phyloP scores from a whole-genome alignment of 2,797 vertebrate genomes.

The Lagodon rhomboides region DNA sequence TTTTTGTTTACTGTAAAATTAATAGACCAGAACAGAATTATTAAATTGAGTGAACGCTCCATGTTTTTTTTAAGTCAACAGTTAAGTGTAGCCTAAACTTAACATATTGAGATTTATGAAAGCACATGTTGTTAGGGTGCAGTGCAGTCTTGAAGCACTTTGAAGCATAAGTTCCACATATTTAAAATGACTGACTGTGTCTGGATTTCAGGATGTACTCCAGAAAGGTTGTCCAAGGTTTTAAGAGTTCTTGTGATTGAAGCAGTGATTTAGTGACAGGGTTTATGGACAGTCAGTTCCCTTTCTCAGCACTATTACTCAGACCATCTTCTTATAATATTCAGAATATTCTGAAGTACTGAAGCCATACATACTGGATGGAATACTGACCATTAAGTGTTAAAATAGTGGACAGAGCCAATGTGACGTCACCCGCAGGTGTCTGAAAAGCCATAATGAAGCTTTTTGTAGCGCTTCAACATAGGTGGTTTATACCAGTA shows the following conservation, averaged over 20 bases:
- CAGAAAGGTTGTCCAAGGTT: background rate
- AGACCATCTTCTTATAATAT: background rate
- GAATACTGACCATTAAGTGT: background rate
- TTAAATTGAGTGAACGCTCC: no score
- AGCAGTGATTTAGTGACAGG: background rate
- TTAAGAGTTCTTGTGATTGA: background rate
- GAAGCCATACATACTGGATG: background rate
- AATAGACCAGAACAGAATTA: no score
- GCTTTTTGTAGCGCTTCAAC: background rate
- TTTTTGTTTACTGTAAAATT: no score
- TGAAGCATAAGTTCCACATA: background rate
- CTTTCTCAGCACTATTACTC: background rate
- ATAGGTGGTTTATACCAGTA: slow-evolving; percentile 2
- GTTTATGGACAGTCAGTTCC: background rate
- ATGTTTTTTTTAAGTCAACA: no score
- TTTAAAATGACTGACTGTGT: background rate
- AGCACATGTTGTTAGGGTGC: no score
- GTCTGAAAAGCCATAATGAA: no score
- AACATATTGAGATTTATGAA: no score
- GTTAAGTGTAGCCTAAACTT: background rate
- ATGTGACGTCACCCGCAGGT: no score
- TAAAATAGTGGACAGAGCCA: no score
- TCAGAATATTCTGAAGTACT: background rate
- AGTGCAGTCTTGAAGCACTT: background rate
- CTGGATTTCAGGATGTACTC: no score